Conservation (phyloP, 2,888 invertebrate genomes). For the Abrostola tripartita region DNA sequence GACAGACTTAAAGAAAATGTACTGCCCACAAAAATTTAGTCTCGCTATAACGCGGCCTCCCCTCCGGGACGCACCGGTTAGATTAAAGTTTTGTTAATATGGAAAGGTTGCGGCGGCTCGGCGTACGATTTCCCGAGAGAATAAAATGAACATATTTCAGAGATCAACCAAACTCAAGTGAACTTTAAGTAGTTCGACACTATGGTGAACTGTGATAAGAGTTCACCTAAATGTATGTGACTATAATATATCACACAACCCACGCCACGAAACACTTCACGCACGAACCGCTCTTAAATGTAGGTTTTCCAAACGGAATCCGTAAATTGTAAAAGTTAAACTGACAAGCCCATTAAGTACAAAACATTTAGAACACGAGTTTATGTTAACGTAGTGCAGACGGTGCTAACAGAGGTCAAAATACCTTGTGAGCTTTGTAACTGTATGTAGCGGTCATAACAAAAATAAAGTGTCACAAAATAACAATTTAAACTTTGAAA, state of each 20-base stretch:
- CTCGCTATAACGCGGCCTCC: slow-evolving; percentile 59
- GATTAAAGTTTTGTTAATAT: slow-evolving; percentile 82
- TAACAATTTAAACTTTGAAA: not conserved
- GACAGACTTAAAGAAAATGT: slow-evolving; percentile 80
- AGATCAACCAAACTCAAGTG: slow-evolving; percentile 59
- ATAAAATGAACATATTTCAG: slow-evolving; percentile 69
- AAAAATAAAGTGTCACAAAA: not conserved
- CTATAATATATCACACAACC: slow-evolving; percentile 54
- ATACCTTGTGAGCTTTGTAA: not conserved
- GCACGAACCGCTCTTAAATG: slow-evolving; percentile 61
- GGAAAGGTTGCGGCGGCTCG: slow-evolving; percentile 71
- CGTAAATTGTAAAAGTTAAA: slow-evolving; percentile 63
- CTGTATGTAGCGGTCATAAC: not conserved
- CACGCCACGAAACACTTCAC: slow-evolving; percentile 43
- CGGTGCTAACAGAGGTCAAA: slow-evolving; percentile 7
- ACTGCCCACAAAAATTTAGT: slow-evolving; percentile 78
- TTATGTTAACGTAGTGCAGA: slow-evolving; percentile 13
- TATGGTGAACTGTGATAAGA: slow-evolving; percentile 63
- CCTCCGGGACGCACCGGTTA: slow-evolving; percentile 68
- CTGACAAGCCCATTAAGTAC: slow-evolving; percentile 55
- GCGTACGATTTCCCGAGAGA: slow-evolving; percentile 75
- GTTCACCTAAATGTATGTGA: slow-evolving; percentile 53
- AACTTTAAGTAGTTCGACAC: slow-evolving; percentile 59
- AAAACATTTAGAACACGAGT: slow-evolving; percentile 25
- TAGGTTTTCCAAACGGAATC: slow-evolving; percentile 58